These are phyloP conservation scores for Parus major DNA, from an alignment of 2,113 vertebrate species.

Conservation along the genomic window DNA sequence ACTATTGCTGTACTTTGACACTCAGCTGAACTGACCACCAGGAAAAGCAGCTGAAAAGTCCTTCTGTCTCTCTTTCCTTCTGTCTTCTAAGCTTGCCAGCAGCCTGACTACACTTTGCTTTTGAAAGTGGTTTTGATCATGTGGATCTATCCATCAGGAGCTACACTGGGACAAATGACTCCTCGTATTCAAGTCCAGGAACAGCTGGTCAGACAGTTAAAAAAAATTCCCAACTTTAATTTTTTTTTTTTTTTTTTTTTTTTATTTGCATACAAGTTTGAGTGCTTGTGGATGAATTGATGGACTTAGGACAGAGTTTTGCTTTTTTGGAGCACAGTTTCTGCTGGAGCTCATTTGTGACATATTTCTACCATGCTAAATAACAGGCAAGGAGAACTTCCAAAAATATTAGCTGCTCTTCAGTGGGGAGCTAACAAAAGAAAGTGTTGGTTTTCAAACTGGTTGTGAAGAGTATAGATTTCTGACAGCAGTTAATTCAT, in stretches of 20 bases:
- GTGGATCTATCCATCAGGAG: background rate
- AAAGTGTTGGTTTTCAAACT: background rate
- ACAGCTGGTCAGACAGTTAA: background rate
- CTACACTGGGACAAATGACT: background rate
- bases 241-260: background rate
- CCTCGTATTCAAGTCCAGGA: background rate
- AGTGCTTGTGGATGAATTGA: background rate
- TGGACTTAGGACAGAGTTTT: background rate
- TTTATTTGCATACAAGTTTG: background rate
- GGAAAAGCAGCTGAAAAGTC: conserved; percentile 32
- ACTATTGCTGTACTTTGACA: background rate
- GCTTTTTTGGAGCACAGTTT: background rate
- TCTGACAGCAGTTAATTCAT: background rate
- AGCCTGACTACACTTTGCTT: background rate
- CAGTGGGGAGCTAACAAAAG: background rate
- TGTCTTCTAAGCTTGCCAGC: conserved; percentile 21
- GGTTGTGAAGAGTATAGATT: background rate
- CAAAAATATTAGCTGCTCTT: background rate
- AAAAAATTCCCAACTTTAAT: background rate
- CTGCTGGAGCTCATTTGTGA: background rate
- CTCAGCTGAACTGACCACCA: conserved; percentile 37
- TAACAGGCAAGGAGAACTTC: background rate
- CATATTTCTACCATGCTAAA: background rate
- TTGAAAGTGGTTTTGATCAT: conserved; percentile 4
- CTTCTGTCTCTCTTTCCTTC: conserved; percentile 32